Conservation (phyloP, 2,888 invertebrate species). For the Yponomeuta cagnagella region DNA sequence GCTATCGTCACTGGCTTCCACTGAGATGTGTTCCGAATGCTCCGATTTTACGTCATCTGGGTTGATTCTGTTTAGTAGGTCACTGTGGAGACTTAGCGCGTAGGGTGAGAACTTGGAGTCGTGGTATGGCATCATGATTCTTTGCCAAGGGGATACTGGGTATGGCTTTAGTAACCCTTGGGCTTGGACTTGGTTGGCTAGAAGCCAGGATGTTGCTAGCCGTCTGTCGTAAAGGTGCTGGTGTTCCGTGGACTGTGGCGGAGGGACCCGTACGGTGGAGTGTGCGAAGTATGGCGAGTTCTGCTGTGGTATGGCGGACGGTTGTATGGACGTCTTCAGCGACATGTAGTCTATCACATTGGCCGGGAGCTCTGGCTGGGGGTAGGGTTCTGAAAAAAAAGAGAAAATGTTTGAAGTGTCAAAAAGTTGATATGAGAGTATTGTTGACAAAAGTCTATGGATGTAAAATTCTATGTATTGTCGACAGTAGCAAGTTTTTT, state of each 20-base stretch:
- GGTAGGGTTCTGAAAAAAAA: conserved; percentile 53
- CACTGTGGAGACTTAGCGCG: conserved; percentile 51
- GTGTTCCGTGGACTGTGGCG: conserved; percentile 48
- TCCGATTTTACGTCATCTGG: conserved; percentile 63
- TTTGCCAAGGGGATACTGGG: conserved; percentile 74
- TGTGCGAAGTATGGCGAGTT: conserved; percentile 61
- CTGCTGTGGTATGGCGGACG: conserved; percentile 44
- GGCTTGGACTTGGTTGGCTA: conserved; percentile 70
- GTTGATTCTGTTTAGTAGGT: conserved; percentile 53
- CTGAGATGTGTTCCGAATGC: conserved; percentile 63
- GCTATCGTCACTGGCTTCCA: conserved; percentile 78
- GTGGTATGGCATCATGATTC: conserved; percentile 75
- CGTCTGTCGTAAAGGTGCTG: conserved; percentile 60
- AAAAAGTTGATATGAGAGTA: not conserved
- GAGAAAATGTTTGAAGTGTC: not conserved
- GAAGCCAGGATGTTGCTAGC: conserved; percentile 72
- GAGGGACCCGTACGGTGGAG: conserved; percentile 57
- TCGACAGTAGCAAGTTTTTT: no score
- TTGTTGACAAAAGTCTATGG: no score
- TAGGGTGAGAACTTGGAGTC: conserved; percentile 60
- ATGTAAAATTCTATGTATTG: no score
- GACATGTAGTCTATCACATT: conserved; percentile 68
- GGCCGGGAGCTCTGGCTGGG: conserved; percentile 51
- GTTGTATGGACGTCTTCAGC: conserved; percentile 48
- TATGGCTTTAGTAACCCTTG: conserved; percentile 68